These are phyloP conservation scores for Meghimatium bilineatum DNA, from an alignment of 2,888 invertebrate genomes.

Conservation along the genomic window DNA sequence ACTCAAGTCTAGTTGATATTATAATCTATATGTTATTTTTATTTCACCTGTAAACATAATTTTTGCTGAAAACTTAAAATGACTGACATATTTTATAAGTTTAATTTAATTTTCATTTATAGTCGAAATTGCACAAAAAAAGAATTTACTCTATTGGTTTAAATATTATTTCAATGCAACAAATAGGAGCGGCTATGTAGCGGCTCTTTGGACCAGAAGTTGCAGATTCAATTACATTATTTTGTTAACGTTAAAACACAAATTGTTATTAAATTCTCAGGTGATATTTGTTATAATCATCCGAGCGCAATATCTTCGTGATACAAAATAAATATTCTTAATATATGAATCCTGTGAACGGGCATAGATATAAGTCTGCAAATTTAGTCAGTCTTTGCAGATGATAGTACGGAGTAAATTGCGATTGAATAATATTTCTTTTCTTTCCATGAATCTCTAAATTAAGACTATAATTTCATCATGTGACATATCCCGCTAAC, in stretches of 20 bases:
- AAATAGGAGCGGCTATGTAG: neutral
- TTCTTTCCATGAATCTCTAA: too few relatives aligned
- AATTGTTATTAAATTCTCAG: conserved; percentile 4
- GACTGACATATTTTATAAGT: neutral
- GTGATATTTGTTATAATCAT: neutral
- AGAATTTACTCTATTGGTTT: neutral
- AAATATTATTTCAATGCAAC: neutral
- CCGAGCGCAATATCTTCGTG: neutral
- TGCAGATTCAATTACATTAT: neutral
- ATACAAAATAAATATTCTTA: neutral
- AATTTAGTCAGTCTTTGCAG: too few relatives aligned
- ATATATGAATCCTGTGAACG: too few relatives aligned
- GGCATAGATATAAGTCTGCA: too few relatives aligned
- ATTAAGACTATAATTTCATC: too few relatives aligned
- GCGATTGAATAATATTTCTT: too few relatives aligned
- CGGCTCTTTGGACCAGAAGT: neutral
- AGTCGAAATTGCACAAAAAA: conserved; percentile 1
- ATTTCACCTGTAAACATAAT: neutral
- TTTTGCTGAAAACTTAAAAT: neutral
- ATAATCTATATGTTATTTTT: neutral
- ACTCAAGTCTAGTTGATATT: conserved; percentile 27
- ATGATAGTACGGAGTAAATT: too few relatives aligned
- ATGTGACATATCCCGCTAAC: too few relatives aligned
- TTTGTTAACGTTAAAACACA: neutral
- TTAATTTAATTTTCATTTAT: neutral